A percentile compares a stretch with the other conserved stretches of the same genome.
Conservation (phyloP, 2,113 vertebrate species). For the Poicephalus gulielmi region DNA sequence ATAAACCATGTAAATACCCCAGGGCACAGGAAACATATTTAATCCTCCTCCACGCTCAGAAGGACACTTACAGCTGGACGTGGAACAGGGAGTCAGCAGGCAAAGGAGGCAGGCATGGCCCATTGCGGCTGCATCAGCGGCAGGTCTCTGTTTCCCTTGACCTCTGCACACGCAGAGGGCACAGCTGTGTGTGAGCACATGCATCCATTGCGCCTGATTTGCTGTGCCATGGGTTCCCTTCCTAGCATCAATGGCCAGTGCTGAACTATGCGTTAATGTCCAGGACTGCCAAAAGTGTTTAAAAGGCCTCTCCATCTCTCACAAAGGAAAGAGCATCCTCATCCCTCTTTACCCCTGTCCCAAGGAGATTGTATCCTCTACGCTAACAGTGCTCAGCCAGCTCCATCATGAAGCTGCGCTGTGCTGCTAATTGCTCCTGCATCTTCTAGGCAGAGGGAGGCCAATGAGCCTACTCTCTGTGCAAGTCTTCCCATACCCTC, state of each 20-base stretch:
- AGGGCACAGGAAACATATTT: background rate
- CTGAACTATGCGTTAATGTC: background rate
- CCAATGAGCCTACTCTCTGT: background rate
- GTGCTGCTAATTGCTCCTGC: background rate
- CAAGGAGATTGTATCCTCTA: slow-evolving; percentile 6
- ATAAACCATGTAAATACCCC: background rate
- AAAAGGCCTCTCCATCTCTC: background rate
- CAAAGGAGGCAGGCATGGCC: background rate
- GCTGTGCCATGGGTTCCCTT: background rate
- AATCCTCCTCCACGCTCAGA: background rate
- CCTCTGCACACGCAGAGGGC: background rate
- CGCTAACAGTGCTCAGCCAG: background rate
- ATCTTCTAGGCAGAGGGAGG: background rate
- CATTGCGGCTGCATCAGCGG: fast-evolving
- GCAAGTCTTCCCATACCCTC: background rate
- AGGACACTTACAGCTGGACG: background rate
- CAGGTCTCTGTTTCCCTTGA: background rate
- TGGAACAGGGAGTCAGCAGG: background rate
- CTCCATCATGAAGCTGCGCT: background rate
- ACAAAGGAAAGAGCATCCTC: background rate
- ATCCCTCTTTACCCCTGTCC: background rate
- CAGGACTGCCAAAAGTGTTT: background rate
- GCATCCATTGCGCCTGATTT: background rate
- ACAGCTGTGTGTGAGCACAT: background rate
- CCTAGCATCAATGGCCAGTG: background rate